phyloP scores from a whole-genome alignment of 2,797 vertebrate genomes.

The Eleutherodactylus coqui region DNA sequence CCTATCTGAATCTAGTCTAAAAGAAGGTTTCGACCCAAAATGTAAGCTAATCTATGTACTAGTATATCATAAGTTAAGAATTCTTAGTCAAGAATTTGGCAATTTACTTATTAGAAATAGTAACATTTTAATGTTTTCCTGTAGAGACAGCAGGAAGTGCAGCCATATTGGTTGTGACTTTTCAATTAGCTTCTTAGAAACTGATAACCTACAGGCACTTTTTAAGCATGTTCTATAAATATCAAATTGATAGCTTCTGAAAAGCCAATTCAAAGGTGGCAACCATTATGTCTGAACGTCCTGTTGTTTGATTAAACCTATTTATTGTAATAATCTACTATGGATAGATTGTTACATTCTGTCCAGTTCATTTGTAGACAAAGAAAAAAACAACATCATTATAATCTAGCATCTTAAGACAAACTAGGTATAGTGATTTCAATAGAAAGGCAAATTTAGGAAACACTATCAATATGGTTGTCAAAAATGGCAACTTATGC shows the following conservation, averaged over 20 bases:
- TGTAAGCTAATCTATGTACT: no score
- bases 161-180: no score
- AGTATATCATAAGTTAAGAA: no score
- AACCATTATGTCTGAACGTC: no score
- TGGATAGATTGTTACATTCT: neutral
- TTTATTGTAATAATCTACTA: neutral
- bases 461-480: neutral
- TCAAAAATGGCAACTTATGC: neutral
- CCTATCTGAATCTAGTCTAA: no score
- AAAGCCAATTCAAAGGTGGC: neutral
- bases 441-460: no score
- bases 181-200: neutral
- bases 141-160: neutral
- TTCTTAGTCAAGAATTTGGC: no score
- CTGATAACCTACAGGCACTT: neutral
- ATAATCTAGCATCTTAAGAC: neutral
- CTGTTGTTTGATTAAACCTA: no score
- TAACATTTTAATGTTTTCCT: no score
- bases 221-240: neutral
- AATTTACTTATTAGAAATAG: no score
- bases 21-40: no score
- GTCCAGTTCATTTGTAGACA: neutral
- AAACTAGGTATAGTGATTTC: neutral
- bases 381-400: neutral
- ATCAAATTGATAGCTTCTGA: neutral